These are phyloP conservation scores for Epinephelus awoara DNA, from an alignment of 2,797 vertebrate genomes.

Conservation along the genomic window DNA sequence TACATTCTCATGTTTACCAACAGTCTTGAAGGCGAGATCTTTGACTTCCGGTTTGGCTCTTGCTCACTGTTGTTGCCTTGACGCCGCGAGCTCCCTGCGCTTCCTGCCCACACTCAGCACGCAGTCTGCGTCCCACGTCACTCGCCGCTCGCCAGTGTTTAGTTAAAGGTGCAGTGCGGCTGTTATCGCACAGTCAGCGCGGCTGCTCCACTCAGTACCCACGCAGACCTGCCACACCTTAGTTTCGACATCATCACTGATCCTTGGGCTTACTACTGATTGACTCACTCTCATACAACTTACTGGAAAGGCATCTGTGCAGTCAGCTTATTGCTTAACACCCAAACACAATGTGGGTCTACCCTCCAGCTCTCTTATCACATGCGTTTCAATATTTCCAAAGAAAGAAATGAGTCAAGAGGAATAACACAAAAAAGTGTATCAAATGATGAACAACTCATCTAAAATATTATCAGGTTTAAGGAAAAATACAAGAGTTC, in stretches of 20 bases:
- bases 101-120: conserved; percentile 82
- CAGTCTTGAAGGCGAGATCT: fast-evolving
- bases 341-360: background rate
- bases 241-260: conserved; percentile 79
- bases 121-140: conserved; percentile 82
- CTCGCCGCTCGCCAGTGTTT: conserved; percentile 39
- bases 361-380: background rate
- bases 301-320: conserved; percentile 58
- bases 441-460: background rate
- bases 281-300: conserved; percentile 69
- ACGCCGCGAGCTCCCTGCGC: conserved; percentile 28
- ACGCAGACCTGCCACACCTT: conserved; percentile 78
- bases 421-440: background rate
- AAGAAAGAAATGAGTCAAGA: background rate
- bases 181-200: conserved; percentile 63
- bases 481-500: background rate
- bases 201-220: conserved; percentile 23
- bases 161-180: conserved; percentile 86
- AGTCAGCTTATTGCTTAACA: conserved; percentile 33
- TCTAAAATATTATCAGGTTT: background rate
- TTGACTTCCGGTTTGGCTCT: background rate
- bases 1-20: too few relatives aligned
- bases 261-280: conserved; percentile 52
- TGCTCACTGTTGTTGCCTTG: conserved; percentile 8
- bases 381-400: background rate